Conservation (phyloP, 1,140 invertebrate species). For the Phymorhynchus buccinoides region DNA sequence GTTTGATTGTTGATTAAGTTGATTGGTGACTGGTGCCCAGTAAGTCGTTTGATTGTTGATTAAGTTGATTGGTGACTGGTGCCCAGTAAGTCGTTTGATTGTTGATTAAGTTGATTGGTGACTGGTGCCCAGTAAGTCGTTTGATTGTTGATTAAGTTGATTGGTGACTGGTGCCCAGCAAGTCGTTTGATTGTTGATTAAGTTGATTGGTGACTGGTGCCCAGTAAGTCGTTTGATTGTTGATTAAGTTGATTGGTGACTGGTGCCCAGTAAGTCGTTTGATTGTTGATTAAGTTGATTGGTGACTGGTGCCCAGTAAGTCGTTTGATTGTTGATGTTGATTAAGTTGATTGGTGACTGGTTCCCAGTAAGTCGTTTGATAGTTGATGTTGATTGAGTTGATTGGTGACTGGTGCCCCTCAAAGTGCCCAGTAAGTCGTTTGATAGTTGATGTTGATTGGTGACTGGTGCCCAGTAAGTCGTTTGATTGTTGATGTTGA, state of each 20-base stretch:
- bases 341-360: neutral
- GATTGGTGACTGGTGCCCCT: conserved; percentile 51
- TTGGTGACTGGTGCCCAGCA: too few relatives aligned
- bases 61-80: conserved; percentile 37
- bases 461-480: conserved; percentile 63
- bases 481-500: neutral
- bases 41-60: conserved; percentile 37
- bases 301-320: too few relatives aligned
- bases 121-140: too few relatives aligned
- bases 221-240: too few relatives aligned
- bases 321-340: too few relatives aligned
- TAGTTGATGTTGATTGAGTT: neutral
- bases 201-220: too few relatives aligned
- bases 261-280: too few relatives aligned
- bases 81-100: conserved; percentile 51
- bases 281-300: too few relatives aligned
- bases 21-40: conserved; percentile 56
- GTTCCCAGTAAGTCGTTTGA: too few relatives aligned
- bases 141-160: too few relatives aligned
- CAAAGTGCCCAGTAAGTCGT: conserved; percentile 56
- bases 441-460: neutral
- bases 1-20: neutral
- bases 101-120: neutral
- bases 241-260: too few relatives aligned
- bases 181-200: too few relatives aligned